Evolutionary conservation across 2,797 vertebrate species (phyloP).

Genomic region (Picus viridis): DNA sequence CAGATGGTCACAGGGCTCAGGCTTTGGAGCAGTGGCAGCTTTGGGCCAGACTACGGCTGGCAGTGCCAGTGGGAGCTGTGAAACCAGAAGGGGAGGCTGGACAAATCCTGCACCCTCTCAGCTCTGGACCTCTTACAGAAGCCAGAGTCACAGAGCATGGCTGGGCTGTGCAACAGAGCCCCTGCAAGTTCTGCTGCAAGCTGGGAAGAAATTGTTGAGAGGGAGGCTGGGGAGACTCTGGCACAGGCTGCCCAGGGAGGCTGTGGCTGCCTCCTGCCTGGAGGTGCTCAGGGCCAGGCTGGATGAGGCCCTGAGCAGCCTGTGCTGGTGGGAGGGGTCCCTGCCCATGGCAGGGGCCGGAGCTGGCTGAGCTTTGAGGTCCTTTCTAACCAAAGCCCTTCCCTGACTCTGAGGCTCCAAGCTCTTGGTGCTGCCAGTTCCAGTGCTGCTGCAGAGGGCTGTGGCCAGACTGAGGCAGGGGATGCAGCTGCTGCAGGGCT

Average conservation of each 20-base stretch:
- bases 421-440: background rate
- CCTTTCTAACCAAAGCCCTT: too few relatives aligned
- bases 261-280: too few relatives aligned
- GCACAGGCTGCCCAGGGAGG: too few relatives aligned
- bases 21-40: background rate
- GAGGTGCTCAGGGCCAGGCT: too few relatives aligned
- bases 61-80: background rate
- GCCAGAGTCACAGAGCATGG: background rate
- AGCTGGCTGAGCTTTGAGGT: too few relatives aligned
- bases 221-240: too few relatives aligned
- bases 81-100: background rate
- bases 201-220: background rate
- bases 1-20: background rate
- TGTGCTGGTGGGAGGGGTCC: too few relatives aligned
- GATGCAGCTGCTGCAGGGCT: background rate
- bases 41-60: background rate
- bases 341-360: too few relatives aligned
- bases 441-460: background rate
- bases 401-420: too few relatives aligned
- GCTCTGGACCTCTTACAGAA: background rate
- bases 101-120: background rate
- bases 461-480: background rate
- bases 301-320: too few relatives aligned
- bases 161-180: background rate
- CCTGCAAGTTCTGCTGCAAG: background rate